phyloP scores from a whole-genome alignment of 2,113 vertebrate genomes.

The Condylura cristata region DNA sequence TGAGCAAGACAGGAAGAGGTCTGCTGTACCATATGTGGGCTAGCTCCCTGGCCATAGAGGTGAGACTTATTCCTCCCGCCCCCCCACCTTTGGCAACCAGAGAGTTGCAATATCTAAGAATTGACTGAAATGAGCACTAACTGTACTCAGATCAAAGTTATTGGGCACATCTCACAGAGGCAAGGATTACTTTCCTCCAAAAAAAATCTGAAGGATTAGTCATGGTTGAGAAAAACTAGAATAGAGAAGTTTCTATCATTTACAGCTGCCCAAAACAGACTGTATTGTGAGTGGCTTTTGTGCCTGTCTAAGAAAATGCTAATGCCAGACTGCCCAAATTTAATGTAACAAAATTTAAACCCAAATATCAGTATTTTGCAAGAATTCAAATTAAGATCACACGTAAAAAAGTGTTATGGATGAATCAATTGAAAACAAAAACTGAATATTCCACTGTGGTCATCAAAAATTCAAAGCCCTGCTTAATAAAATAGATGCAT shows the following conservation, averaged over 20 bases:
- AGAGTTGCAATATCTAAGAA: neutral
- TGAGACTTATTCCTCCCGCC: too few species aligned
- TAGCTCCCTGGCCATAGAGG: too few species aligned
- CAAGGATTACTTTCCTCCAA: slow-evolving; percentile 29
- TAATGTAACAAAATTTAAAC: neutral
- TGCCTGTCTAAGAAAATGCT: slow-evolving; percentile 8
- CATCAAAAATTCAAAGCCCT: slow-evolving; percentile 21
- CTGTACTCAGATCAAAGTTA: neutral
- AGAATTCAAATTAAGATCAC: slow-evolving; percentile 47
- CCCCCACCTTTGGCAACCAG: too few species aligned
- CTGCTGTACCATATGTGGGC: too few species aligned
- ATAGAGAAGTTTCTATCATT: slow-evolving; percentile 31
- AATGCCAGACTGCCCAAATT: neutral
- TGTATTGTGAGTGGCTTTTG: neutral
- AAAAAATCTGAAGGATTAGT: slow-evolving; percentile 27
- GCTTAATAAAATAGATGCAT: neutral
- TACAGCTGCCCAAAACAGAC: slow-evolving; percentile 23
- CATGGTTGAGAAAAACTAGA: slow-evolving; percentile 4
- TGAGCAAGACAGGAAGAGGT: too few species aligned
- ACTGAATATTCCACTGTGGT: neutral
- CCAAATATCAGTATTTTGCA: neutral
- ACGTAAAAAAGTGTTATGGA: slow-evolving; percentile 8
- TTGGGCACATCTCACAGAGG: neutral
- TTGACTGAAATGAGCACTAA: neutral
- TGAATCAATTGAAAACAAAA: neutral